A percentile compares a stretch with the other conserved stretches of the same genome.
phyloP scores from a whole-genome alignment of 2,113 vertebrate species.

The Oceanodroma tethys region DNA sequence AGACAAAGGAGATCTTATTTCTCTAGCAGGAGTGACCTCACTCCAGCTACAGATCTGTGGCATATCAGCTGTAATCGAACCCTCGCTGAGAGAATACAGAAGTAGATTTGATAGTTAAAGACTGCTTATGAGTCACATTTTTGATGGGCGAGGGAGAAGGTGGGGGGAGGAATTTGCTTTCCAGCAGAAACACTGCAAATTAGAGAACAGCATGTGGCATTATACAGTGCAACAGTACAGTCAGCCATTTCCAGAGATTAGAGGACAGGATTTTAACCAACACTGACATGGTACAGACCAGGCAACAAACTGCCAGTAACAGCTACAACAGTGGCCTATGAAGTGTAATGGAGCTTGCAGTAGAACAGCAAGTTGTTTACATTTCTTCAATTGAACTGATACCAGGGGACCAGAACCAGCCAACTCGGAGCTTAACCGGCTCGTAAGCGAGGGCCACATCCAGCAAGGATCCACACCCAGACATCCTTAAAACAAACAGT shows the following conservation, averaged over 20 bases:
- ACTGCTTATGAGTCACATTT: slow-evolving; percentile 64
- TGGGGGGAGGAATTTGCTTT: slow-evolving; percentile 28
- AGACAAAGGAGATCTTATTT: slow-evolving; percentile 58
- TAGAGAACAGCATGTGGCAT: slow-evolving; percentile 17
- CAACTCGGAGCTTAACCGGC: not conserved
- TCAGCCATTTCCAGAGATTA: not conserved
- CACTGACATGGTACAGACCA: not conserved
- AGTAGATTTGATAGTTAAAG: slow-evolving; percentile 51
- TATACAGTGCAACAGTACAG: slow-evolving; percentile 5
- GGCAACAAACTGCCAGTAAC: not conserved
- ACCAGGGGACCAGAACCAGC: not conserved
- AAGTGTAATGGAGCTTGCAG: not conserved
- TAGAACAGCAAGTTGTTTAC: not conserved
- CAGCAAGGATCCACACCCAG: accelerated
- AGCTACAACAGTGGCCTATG: not conserved
- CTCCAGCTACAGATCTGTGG: slow-evolving; percentile 49
- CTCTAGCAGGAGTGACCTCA: slow-evolving; percentile 53
- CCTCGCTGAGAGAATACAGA: slow-evolving; percentile 52
- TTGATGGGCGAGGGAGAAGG: not conserved
- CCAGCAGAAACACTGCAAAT: slow-evolving; percentile 45
- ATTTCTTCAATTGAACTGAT: not conserved
- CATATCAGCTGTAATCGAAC: slow-evolving; percentile 48
- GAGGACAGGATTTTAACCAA: slow-evolving; percentile 39
- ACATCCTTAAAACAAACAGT: not conserved
- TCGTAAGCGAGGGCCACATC: not conserved